Evolutionary conservation across 2,888 invertebrate genomes (phyloP).

Genomic region (Pristionchus maxplancki): DNA sequence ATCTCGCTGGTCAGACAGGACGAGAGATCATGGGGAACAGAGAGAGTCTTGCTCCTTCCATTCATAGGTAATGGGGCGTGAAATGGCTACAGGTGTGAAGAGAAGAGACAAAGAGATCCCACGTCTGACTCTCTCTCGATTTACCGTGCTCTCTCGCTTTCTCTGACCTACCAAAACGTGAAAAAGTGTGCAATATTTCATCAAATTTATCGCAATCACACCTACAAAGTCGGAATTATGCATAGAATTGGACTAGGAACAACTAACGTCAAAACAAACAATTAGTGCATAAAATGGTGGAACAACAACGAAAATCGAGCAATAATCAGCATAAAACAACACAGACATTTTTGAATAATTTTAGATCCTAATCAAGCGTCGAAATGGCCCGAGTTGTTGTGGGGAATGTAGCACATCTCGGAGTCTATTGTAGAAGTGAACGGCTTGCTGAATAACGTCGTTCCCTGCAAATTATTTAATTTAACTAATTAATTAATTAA

Average conservation of each 20-base stretch:
- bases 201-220: not conserved
- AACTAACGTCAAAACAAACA: not conserved
- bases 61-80: conserved; percentile 7
- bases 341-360: too few relatives aligned
- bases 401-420: conserved; percentile 36
- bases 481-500: not conserved
- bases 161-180: too few relatives aligned
- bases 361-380: not conserved
- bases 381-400: conserved; percentile 41
- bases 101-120: not conserved
- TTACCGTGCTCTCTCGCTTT: too few relatives aligned
- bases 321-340: not conserved
- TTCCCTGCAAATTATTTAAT: not conserved
- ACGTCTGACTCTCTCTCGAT: too few relatives aligned
- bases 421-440: not conserved
- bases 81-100: not conserved
- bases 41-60: too few relatives aligned
- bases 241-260: not conserved
- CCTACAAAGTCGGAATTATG: not conserved
- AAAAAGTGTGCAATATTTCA: too few relatives aligned
- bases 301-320: not conserved
- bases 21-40: too few relatives aligned
- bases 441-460: conserved; percentile 29
- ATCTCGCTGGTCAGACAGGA: too few relatives aligned
- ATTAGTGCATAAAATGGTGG: not conserved